These are phyloP conservation scores for Formica aserva DNA, from an alignment of 2,888 invertebrate genomes.

Conservation along the genomic window DNA sequence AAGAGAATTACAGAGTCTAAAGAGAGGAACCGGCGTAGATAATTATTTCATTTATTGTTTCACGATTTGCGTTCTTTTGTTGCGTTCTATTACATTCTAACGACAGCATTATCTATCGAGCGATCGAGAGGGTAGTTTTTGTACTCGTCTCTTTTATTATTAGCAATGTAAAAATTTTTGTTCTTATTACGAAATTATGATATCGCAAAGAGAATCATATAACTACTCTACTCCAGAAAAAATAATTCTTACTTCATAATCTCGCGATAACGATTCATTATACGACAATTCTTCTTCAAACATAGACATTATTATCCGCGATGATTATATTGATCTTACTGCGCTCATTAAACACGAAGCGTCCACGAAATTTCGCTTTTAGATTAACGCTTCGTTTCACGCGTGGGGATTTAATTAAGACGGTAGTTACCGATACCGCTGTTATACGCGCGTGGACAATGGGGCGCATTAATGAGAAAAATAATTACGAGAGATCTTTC, in stretches of 20 bases:
- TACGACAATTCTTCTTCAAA: neutral
- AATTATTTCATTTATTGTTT: neutral
- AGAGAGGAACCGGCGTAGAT: neutral
- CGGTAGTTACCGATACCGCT: slow-evolving; percentile 63
- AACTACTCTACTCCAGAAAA: neutral
- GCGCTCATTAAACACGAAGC: slow-evolving; percentile 46
- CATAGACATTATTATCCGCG: slow-evolving; percentile 21
- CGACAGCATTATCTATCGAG: neutral
- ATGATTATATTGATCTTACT: slow-evolving; percentile 8
- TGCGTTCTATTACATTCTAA: neutral
- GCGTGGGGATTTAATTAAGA: slow-evolving; percentile 72
- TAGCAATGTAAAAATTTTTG: neutral
- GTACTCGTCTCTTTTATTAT: neutral
- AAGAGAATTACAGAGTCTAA: neutral
- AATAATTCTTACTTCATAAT: slow-evolving; percentile 7
- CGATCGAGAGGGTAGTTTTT: neutral
- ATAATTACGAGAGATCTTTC: slow-evolving; percentile 81
- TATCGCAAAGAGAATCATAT: neutral
- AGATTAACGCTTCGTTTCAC: slow-evolving; percentile 70
- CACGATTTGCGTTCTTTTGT: neutral
- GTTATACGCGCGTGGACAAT: slow-evolving; percentile 76
- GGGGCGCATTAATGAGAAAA: slow-evolving; percentile 83
- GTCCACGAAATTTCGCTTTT: slow-evolving; percentile 66
- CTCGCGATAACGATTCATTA: neutral
- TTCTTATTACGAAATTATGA: neutral